Base-by-base conservation (phyloP, 2,888 invertebrate genomes). In the Polyploca ridens region DNA sequence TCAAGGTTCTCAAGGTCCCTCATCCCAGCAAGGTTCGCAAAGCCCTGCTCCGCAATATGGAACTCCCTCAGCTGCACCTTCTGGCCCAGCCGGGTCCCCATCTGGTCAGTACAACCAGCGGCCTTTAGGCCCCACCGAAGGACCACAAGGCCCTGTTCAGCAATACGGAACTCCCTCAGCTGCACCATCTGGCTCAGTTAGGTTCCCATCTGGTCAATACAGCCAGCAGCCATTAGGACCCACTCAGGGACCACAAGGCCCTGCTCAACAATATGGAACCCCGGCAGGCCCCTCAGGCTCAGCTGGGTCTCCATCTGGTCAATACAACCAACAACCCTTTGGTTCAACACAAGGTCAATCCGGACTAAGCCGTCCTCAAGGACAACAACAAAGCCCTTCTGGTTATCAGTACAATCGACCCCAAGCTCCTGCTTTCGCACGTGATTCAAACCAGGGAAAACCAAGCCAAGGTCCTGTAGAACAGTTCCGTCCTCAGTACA, bases 321-420 rank as follows among this genome's bases (percentile, higher is more conserved):
- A 66, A 66, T 13, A 63, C 65, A 1, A 63, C 38, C 41, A 63
- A 62, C 19, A 65, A 64, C 19, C 70, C 65, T 38, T 71, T 69
- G 41, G 66, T 46, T 5, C 65, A 44, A 57, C 54, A 2, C 66
- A 65, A 67, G 58, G 33, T 4, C 63, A 69, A 41, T 67, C 58
- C n/a, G 67, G 33, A 14, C 35, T 61, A 35, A 62, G 33, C 61
- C 61, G 13, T 27, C 60, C 16, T 35, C 61, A 33, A 61, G 38
- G 38, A 8, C 35, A 60, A 33, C 61, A 67, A 14, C 62, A 58
- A 63, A 54, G 63, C 10, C 61, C 77, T 35, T 73, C 77, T 35
- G 83, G 83, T 62, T 84, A 84, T 63, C 70, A 83, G 27, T 84
- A 84, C 64, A 70, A 78, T 63, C 75, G 66, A 13, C 84, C 86